Percentiles rank a stretch among this genome's conserved stretches.
These are phyloP conservation scores for Caenorhabditis sp. DNA, from an alignment of 2,888 invertebrate species.

Conservation along the genomic window DNA sequence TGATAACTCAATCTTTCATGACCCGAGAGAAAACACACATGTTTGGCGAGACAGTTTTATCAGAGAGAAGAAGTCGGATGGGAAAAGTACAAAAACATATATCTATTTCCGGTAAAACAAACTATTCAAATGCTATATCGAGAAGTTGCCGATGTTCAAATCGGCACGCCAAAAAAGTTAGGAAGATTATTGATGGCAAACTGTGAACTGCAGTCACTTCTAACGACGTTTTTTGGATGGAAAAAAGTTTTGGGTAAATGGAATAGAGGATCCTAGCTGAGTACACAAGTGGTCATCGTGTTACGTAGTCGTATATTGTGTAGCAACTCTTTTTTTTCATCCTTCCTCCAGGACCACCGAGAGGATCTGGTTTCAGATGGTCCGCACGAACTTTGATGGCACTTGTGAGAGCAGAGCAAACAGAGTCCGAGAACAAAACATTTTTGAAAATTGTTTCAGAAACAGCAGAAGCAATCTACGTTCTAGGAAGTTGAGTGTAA, in stretches of 20 bases:
- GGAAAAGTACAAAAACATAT: background rate
- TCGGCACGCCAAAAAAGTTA: background rate
- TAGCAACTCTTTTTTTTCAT: constrained; percentile 13
- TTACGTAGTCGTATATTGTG: constrained; percentile 6
- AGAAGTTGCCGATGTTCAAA: too few relatives aligned
- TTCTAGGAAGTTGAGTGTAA: background rate
- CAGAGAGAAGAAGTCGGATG: too few relatives aligned
- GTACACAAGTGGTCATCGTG: constrained; percentile 31
- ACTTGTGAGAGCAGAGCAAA: constrained; percentile 1
- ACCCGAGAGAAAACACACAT: too few relatives aligned
- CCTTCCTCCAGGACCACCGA: background rate
- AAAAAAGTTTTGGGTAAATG: background rate
- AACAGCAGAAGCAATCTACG: background rate
- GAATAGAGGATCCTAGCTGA: background rate
- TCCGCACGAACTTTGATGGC: constrained; percentile 11
- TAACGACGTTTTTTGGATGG: background rate
- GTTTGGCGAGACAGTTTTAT: too few relatives aligned
- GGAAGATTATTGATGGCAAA: constrained; percentile 3
- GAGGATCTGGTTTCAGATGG: constrained; percentile 1
- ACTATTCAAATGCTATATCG: too few relatives aligned
- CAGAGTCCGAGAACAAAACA: background rate
- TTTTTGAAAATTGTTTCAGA: background rate
- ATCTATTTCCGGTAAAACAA: background rate
- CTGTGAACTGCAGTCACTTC: background rate
- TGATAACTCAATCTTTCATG: too few relatives aligned